Conservation (phyloP, 2,797 vertebrate genomes). For the Mustela erminea region DNA sequence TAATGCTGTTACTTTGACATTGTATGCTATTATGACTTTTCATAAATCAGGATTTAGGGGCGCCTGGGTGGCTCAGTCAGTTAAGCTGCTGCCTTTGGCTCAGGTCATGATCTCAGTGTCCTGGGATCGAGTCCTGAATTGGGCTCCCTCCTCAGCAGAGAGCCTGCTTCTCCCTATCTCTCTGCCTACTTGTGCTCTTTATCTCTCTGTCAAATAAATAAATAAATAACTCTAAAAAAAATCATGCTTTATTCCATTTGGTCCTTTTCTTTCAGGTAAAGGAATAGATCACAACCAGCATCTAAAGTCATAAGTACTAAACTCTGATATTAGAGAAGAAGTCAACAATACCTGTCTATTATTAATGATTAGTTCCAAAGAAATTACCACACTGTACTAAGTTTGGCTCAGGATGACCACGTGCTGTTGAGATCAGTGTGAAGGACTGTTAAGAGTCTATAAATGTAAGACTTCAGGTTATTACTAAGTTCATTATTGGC, state of each 20-base stretch:
- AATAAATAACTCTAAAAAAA: neutral
- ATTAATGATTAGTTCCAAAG: neutral
- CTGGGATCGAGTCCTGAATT: too few species aligned
- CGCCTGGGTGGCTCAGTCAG: too few species aligned
- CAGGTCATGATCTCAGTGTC: too few species aligned
- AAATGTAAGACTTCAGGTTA: neutral
- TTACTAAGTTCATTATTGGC: conserved; percentile 28
- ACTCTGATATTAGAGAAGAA: neutral
- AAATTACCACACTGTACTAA: neutral
- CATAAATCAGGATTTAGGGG: neutral
- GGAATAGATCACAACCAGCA: neutral
- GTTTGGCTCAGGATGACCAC: neutral
- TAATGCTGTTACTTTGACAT: conserved; percentile 51
- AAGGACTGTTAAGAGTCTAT: neutral
- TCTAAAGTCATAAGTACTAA: conserved; percentile 20
- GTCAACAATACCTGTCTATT: neutral
- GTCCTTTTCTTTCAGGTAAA: conserved; percentile 29
- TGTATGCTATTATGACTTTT: neutral
- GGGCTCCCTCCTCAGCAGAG: too few species aligned
- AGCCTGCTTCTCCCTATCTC: too few species aligned
- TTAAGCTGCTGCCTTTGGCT: too few species aligned
- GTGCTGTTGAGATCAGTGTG: neutral
- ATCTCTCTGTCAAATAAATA: too few species aligned
- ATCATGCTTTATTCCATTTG: conserved; percentile 19
- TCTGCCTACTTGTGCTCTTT: too few species aligned